phyloP scores from a whole-genome alignment of 2,888 invertebrate species.

The Nomada flava region DNA sequence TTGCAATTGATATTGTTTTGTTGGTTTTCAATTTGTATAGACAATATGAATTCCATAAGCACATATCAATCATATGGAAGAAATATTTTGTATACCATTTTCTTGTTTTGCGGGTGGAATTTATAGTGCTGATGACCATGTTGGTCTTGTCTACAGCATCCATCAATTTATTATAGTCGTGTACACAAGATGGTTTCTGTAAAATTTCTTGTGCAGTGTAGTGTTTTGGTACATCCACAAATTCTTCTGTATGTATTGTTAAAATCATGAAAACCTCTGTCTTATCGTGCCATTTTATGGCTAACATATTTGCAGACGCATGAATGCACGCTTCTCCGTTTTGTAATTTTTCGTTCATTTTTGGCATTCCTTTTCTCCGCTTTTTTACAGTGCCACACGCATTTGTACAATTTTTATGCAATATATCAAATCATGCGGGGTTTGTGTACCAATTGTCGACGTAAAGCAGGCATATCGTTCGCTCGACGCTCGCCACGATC shows the following conservation, averaged over 20 bases:
- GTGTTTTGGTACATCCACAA: conserved; percentile 6
- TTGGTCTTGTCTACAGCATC: conserved; percentile 32
- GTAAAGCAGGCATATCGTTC: neutral
- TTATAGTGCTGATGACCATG: too few species aligned
- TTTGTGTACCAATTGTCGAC: conserved; percentile 39
- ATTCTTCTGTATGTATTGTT: conserved; percentile 19
- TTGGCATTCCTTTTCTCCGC: conserved; percentile 38
- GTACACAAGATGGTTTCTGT: conserved; percentile 9
- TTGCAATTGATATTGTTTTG: too few species aligned
- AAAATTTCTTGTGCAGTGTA: neutral
- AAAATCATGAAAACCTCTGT: conserved; percentile 13
- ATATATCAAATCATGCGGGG: conserved; percentile 30
- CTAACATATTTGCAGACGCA: neutral
- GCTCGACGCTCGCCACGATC: too few species aligned
- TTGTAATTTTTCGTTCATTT: conserved; percentile 28
- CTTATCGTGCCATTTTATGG: conserved; percentile 12
- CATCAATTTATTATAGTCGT: conserved; percentile 10
- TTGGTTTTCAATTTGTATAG: too few species aligned
- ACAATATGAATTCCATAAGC: too few species aligned
- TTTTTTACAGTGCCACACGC: conserved; percentile 25
- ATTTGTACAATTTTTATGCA: conserved; percentile 37
- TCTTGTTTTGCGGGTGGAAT: too few species aligned
- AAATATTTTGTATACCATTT: too few species aligned
- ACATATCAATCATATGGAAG: too few species aligned
- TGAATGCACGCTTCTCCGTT: conserved; percentile 6